phyloP scores from a whole-genome alignment of 2,113 vertebrate genomes.

The Plectropomus leopardus region DNA sequence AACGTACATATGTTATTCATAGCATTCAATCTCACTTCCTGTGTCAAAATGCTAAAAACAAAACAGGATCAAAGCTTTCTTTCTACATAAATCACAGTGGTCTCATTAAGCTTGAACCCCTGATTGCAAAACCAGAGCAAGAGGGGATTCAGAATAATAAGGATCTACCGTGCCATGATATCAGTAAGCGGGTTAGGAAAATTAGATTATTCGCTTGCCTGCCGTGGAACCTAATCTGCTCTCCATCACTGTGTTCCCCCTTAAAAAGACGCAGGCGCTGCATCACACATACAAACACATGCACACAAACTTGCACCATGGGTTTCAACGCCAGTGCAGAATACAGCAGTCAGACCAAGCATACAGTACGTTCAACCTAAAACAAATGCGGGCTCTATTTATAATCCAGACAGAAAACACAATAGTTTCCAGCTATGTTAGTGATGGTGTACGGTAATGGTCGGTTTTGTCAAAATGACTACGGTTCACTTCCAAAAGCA shows the following conservation, averaged over 20 bases:
- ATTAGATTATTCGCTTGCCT: conserved; percentile 77
- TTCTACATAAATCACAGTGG: conserved; percentile 43
- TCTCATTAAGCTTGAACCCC: conserved; percentile 46
- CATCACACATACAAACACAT: conserved; percentile 32
- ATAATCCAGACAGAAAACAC: conserved; percentile 18
- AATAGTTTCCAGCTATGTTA: conserved; percentile 19
- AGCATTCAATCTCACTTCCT: conserved; percentile 41
- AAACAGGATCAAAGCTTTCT: conserved; percentile 51
- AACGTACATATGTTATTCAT: conserved; percentile 8
- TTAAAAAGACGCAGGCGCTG: conserved; percentile 24
- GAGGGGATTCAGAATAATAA: conserved; percentile 69
- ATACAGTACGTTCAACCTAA: conserved; percentile 8
- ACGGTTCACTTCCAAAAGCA: conserved; percentile 4
- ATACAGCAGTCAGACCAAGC: conserved; percentile 30
- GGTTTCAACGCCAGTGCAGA: conserved; percentile 25
- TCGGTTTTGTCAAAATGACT: conserved; percentile 10
- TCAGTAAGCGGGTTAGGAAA: conserved; percentile 77
- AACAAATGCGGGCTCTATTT: conserved; percentile 28
- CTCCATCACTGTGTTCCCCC: conserved; percentile 58
- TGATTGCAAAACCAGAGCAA: conserved; percentile 71
- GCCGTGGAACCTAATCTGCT: conserved; percentile 73
- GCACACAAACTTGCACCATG: conserved; percentile 5
- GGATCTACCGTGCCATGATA: conserved; percentile 64
- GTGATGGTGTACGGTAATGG: conserved; percentile 8
- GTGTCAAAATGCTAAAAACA: conserved; percentile 36